These are phyloP conservation scores for Petrocephalus microphthalmus DNA, from an alignment of 2,113 vertebrate genomes.

Conservation along the genomic window DNA sequence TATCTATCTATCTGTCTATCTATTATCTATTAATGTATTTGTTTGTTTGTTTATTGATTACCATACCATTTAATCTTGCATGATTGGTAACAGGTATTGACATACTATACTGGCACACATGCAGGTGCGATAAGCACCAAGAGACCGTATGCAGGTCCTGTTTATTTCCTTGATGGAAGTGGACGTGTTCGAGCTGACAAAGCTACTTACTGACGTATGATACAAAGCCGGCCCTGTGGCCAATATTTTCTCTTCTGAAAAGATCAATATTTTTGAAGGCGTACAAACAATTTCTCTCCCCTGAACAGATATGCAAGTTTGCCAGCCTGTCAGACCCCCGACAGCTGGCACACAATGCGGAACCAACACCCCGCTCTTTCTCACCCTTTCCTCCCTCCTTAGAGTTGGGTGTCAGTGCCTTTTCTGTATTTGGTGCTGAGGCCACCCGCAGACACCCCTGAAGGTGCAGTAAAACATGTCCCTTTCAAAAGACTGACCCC, in stretches of 20 bases:
- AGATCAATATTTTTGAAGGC: slow-evolving; percentile 69
- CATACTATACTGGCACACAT: neutral
- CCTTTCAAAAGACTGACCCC: neutral
- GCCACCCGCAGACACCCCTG: neutral
- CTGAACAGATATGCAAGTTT: slow-evolving; percentile 51
- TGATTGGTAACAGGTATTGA: neutral
- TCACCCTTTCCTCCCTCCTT: neutral
- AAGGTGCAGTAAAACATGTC: neutral
- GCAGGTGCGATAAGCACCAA: neutral
- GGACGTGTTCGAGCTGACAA: slow-evolving; percentile 20
- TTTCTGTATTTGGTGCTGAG: neutral
- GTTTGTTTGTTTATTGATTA: neutral
- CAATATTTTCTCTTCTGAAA: slow-evolving; percentile 65
- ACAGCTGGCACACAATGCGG: slow-evolving; percentile 53
- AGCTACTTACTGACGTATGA: slow-evolving; percentile 56
- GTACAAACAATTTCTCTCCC: slow-evolving; percentile 57
- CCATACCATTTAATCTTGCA: neutral
- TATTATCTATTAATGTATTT: no score
- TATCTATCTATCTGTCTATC: no score
- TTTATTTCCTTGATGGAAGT: slow-evolving; percentile 26
- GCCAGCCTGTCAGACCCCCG: slow-evolving; percentile 50
- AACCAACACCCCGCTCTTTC: slow-evolving; percentile 9
- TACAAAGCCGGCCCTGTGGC: slow-evolving; percentile 45
- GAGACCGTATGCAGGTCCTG: neutral
- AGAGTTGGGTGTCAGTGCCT: neutral